phyloP scores from a whole-genome alignment of 2,113 vertebrate species.

The Albula goreensis region DNA sequence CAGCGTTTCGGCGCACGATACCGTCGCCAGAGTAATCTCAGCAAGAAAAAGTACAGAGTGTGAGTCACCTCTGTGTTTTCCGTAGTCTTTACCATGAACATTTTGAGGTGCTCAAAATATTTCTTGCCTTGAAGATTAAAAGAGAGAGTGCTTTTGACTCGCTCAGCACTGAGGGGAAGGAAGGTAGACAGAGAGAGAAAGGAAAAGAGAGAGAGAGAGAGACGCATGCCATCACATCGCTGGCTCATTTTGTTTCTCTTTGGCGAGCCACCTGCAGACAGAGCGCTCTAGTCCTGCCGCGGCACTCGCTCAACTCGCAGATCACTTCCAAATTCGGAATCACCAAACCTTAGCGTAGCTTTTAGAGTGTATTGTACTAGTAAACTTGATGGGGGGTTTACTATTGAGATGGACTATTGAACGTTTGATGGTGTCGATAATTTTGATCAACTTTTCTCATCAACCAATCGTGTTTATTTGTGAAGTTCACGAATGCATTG shows the following conservation, averaged over 20 bases:
- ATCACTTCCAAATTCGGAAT: background rate
- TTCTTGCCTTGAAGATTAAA: too few species aligned
- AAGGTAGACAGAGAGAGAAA: background rate
- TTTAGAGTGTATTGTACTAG: background rate
- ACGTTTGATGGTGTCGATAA: background rate
- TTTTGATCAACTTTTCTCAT: background rate
- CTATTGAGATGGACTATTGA: background rate
- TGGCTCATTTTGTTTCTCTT: slow-evolving; percentile 1
- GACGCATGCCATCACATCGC: slow-evolving; percentile 4
- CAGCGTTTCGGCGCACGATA: too few species aligned
- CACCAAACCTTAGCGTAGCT: background rate
- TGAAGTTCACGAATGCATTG: background rate
- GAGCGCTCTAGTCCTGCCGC: slow-evolving; percentile 1
- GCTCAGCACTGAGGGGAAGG: background rate
- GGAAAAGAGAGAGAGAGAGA: background rate
- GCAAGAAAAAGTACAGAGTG: too few species aligned
- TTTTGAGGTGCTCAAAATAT: too few species aligned
- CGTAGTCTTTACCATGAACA: too few species aligned
- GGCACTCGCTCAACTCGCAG: background rate
- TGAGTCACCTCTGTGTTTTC: too few species aligned
- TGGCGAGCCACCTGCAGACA: background rate
- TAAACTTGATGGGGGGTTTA: background rate
- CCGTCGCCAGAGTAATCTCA: too few species aligned
- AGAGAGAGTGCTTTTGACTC: background rate
- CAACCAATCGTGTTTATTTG: background rate